Base-by-base conservation (phyloP, 1,140 invertebrate genomes). In the Riptortus pedestris region DNA sequence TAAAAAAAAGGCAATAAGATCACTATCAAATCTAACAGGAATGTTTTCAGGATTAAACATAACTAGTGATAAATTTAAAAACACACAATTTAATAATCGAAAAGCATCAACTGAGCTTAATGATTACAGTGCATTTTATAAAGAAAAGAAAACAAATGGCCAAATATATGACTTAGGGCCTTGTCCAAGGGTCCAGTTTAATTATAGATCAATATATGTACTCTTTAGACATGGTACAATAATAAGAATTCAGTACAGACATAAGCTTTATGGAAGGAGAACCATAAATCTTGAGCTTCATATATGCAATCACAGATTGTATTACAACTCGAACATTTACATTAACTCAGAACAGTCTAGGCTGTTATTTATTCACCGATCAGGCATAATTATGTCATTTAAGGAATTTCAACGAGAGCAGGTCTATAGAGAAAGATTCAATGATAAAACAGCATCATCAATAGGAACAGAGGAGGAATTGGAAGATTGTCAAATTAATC, bases 161-260 rank as follows among this genome's bases (percentile, higher is more conserved):
- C n/a, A 55, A 55, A 26, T 55, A 24, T 55, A 55, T 55, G 24
- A 55, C 26, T 18, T 55, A 3, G 51, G 51, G 0, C 51, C 18
- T 24, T 18, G 20, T 24, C 20, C 22, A 55, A 55, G 51, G 12
- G 18, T 55, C 12, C 51, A 55, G 26, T 55, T 55, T 26, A 24
- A 22, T 55, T 3, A 12, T 16, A 55, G 51, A 14, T 9, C 2
- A 7, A 55, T 55, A 3, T 18, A 55, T 16, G 51, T 24, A 24
- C 22, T 55, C 14, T 55, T 55, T 12, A 55, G 51, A 55, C 24
- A 55, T 26, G 51, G 51, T 2, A 55, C 51, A 18, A 55, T 24
- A 55, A 7, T 55, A 1, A 55, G 24, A 55, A 27, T 55, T 3
- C 51, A 55, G 5, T 55, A 24, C 24, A 4, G 24, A 24, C 51